Evolutionary conservation across 2,113 vertebrate genomes (phyloP).

Genomic region (Hydrochoerus hydrochaeris): DNA sequence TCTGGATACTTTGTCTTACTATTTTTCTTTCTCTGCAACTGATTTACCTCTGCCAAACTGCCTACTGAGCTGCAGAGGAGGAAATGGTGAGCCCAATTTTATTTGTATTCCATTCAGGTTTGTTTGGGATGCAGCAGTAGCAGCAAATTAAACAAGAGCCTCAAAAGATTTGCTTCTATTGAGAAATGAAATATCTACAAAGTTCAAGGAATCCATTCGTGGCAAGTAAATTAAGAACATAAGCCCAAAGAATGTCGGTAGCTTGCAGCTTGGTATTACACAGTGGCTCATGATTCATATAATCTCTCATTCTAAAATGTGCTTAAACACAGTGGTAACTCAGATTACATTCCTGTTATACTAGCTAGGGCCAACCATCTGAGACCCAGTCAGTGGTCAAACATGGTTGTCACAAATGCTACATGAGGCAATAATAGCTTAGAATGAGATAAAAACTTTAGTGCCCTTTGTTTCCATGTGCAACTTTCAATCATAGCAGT

Average conservation of each 20-base stretch:
- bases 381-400: neutral
- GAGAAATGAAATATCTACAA: constrained; percentile 51
- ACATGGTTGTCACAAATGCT: neutral
- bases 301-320: constrained; percentile 52
- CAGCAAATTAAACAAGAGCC: constrained; percentile 39
- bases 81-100: constrained; percentile 21
- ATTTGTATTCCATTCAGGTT: neutral
- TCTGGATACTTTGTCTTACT: neutral
- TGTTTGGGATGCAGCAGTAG: constrained; percentile 6
- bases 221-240: constrained; percentile 68
- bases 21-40: neutral
- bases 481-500: neutral
- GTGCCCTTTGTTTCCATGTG: neutral
- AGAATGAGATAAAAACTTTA: constrained; percentile 22
- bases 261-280: constrained; percentile 57
- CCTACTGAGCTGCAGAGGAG: neutral
- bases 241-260: constrained; percentile 55
- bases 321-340: constrained; percentile 51
- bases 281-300: neutral
- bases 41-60: neutral
- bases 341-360: constrained; percentile 20
- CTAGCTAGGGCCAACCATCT: constrained; percentile 29
- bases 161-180: constrained; percentile 55
- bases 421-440: neutral
- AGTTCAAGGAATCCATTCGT: constrained; percentile 55